phyloP scores from a whole-genome alignment of 1,140 invertebrate genomes.

The Drosophila teissieri region DNA sequence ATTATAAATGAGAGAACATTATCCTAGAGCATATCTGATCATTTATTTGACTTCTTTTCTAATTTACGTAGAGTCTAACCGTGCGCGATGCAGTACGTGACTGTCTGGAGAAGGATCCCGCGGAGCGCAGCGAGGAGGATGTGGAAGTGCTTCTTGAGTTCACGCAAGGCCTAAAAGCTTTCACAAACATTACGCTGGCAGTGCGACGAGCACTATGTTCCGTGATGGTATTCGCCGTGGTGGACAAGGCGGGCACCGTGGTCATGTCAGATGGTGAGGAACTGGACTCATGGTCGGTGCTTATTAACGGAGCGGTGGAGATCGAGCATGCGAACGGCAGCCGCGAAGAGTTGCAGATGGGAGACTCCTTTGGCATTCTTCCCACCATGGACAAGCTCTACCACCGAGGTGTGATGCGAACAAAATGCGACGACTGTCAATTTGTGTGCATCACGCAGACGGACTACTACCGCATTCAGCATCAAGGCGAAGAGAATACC shows the following conservation, averaged over 20 bases:
- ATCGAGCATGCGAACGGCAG: constrained; percentile 93
- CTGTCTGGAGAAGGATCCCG: constrained; percentile 98
- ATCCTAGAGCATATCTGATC: too few species aligned
- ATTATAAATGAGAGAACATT: too few species aligned
- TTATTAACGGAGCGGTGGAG: constrained; percentile 99
- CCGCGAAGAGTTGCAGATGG: constrained; percentile 93
- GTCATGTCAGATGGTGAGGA: constrained; percentile 99
- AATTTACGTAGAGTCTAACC: constrained; percentile 89
- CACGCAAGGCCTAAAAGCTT: constrained; percentile 97
- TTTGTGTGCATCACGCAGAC: constrained; percentile 99
- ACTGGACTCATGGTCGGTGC: constrained; percentile 99
- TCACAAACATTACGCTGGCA: constrained; percentile 96
- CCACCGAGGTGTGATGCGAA: constrained; percentile 97
- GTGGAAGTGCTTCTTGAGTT: constrained; percentile 98
- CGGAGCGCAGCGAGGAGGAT: constrained; percentile 96
- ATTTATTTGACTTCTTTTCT: background rate
- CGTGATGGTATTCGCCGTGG: constrained; percentile 98
- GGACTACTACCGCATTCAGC: constrained; percentile 95
- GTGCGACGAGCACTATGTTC: constrained; percentile 96
- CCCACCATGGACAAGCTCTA: constrained; percentile 98
- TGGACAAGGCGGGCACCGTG: constrained; percentile 97
- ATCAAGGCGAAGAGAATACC: constrained; percentile 97
- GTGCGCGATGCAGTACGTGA: constrained; percentile 97
- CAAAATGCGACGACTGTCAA: constrained; percentile 98
- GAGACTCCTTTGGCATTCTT: constrained; percentile 98